Conservation (phyloP, 1,140 invertebrate species). For the Augochlora pura region DNA sequence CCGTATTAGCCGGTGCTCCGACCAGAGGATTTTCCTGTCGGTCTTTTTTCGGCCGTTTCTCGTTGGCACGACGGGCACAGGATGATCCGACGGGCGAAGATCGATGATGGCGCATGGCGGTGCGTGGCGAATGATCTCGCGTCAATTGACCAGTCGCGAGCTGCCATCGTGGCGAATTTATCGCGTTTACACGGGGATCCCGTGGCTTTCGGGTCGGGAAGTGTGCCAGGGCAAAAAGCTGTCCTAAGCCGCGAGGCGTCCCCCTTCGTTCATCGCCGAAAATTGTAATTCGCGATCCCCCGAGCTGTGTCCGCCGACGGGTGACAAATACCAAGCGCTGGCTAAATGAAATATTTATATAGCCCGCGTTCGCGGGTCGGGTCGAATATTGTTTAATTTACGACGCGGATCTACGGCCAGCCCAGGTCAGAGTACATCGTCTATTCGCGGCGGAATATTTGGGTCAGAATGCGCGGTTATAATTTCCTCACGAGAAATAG, state of each 20-base stretch:
- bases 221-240: slow-evolving; percentile 42
- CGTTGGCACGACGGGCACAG: neutral
- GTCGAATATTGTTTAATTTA: slow-evolving; percentile 51
- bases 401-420: slow-evolving; percentile 7
- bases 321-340: slow-evolving; percentile 35
- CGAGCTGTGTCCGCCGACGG: slow-evolving; percentile 31
- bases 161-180: slow-evolving; percentile 22
- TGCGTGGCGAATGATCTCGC: slow-evolving; percentile 29
- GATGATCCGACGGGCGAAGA: slow-evolving; percentile 38
- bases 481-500: slow-evolving; percentile 9
- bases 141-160: slow-evolving; percentile 5
- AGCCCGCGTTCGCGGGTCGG: slow-evolving; percentile 15
- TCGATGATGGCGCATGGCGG: slow-evolving; percentile 19
- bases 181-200: slow-evolving; percentile 8
- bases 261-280: slow-evolving; percentile 2
- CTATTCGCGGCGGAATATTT: slow-evolving; percentile 30
- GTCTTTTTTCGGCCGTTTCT: neutral
- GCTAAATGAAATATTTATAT: slow-evolving; percentile 49
- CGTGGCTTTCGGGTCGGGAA: slow-evolving; percentile 11
- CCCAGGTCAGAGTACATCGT: slow-evolving; percentile 37
- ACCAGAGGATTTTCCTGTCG: slow-evolving; percentile 30
- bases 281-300: slow-evolving; percentile 52
- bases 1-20: neutral
- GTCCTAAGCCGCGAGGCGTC: slow-evolving; percentile 9
- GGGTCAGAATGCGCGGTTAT: slow-evolving; percentile 29